Conservation (phyloP, 2,888 invertebrate genomes). For the Brachylomia viminalis region DNA sequence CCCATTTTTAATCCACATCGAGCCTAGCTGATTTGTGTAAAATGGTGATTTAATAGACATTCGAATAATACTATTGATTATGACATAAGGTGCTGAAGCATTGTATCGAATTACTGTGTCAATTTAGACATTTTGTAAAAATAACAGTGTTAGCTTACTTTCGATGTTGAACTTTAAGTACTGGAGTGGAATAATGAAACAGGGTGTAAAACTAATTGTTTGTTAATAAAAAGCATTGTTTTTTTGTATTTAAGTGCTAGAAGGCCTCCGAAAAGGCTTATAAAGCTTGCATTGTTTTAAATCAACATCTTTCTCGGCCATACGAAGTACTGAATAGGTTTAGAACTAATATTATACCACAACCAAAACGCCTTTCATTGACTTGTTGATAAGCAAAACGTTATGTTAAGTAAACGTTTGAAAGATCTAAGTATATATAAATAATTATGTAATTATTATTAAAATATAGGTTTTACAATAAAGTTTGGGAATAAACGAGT, state of each 20-base stretch:
- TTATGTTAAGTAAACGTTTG: constrained; percentile 54
- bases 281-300: constrained; percentile 38
- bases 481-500: constrained; percentile 76
- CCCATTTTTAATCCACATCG: neutral
- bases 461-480: constrained; percentile 80
- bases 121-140: neutral
- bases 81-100: neutral
- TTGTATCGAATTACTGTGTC: neutral
- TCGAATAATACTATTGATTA: neutral
- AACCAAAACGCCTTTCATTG: constrained; percentile 59
- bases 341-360: constrained; percentile 39
- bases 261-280: constrained; percentile 8
- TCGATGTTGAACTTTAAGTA: neutral
- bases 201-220: neutral
- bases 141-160: neutral
- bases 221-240: neutral
- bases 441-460: constrained; percentile 65
- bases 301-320: constrained; percentile 46
- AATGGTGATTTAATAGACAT: neutral
- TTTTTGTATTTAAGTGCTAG: neutral
- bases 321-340: constrained; percentile 49
- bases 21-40: neutral
- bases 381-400: constrained; percentile 55
- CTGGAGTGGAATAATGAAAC: neutral
- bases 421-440: constrained; percentile 54